phyloP scores from a whole-genome alignment of 2,113 vertebrate genomes.

The Heloderma charlesbogerti region DNA sequence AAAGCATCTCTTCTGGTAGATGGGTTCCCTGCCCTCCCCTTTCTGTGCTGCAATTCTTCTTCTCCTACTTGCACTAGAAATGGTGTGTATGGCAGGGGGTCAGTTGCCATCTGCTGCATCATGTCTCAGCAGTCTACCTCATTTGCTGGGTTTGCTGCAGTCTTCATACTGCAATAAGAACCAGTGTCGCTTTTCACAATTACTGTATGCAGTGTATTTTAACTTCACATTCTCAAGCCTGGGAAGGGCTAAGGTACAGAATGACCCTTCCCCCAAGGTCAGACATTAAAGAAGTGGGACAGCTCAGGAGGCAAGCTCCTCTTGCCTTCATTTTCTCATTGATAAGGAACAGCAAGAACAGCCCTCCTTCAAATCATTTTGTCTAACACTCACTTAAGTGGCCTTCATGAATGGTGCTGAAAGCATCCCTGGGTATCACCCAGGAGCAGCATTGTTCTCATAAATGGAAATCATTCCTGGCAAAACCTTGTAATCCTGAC shows the following conservation, averaged over 20 bases:
- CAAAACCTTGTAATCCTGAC: neutral
- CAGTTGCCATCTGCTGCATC: slow-evolving; percentile 64
- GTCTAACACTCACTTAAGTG: neutral
- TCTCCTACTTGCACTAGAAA: slow-evolving; percentile 11
- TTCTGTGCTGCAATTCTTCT: slow-evolving; percentile 54
- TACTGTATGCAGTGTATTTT: neutral
- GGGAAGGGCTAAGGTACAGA: neutral
- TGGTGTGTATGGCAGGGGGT: slow-evolving; percentile 43
- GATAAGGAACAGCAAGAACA: neutral
- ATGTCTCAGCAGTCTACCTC: slow-evolving; percentile 10
- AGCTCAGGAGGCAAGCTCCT: neutral
- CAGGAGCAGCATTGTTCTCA: neutral
- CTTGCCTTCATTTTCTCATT: neutral
- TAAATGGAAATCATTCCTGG: neutral
- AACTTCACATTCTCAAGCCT: neutral
- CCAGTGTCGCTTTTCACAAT: neutral
- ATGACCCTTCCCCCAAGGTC: neutral
- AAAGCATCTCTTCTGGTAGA: neutral
- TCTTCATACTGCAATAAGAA: neutral
- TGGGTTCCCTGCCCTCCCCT: neutral
- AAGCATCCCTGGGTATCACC: neutral
- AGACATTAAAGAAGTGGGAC: neutral
- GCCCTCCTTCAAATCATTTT: neutral
- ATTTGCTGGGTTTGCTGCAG: neutral
- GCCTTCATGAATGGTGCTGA: neutral